Base-by-base conservation (phyloP, 2,113 vertebrate species). In the Opisthocomus hoazin region DNA sequence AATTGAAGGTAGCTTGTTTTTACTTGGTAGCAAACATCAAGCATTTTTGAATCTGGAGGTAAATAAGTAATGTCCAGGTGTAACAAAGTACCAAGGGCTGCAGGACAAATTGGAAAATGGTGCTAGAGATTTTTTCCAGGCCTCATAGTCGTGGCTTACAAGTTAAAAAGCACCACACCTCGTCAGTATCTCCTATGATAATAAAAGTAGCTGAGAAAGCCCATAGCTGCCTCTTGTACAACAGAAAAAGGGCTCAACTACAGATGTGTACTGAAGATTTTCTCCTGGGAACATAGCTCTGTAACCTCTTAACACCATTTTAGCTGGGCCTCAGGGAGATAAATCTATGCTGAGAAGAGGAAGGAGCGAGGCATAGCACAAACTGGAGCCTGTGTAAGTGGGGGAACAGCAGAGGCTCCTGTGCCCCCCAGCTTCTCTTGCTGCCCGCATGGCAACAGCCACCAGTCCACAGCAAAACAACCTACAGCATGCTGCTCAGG, bases 401-500 rank as follows among this genome's bases (percentile, higher is more conserved):
- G 2, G 5, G 9, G n/a, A 51, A 20, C 20, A n/a, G 19, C 29
- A 43, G 82, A 57, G 11, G 30, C 11, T 83, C 17, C 9, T 0
- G 0, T 0, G 2, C 11, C n/a, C 53, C 15, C 51, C 36, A 0
- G 23, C 3, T 57, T 34, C 18, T 8, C 27, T 65, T 23, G 3
- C 32, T 46, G 56, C 74, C 56, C 36, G 21, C 34, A 27, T 41
- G 29, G 56, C 43, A 86, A n/a, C 43, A 86, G 32, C 27, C 56
- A 63, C 11, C 43, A 54, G n/a, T 4, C 46, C 32, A 24, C 2
- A 2, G 8, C n/a, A 34, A 37, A 56, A 41, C 22, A 2, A 56
- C 34, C 19, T 43, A 32, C 8, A 60, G 37, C 16, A 23, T 3
- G 5, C 57, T 75, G 20, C 51, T 87, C 53, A 68, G 48, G 32